These are phyloP conservation scores for Asbolus verrucosus DNA, from an alignment of 1,140 invertebrate genomes.

Conservation along the genomic window DNA sequence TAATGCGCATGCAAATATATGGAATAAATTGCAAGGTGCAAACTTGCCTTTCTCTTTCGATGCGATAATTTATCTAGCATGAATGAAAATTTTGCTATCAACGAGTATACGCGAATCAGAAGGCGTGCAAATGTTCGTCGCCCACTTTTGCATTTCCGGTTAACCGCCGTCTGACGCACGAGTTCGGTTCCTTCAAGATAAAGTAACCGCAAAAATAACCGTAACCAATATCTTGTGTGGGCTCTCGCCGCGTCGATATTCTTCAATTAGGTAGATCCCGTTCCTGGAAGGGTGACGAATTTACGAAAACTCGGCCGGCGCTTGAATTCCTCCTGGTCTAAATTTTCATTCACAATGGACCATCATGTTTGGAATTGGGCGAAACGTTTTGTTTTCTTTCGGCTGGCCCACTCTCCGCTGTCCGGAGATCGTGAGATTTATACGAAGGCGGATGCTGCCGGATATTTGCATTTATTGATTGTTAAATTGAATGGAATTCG, in stretches of 20 bases:
- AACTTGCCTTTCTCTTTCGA: conserved; percentile 55
- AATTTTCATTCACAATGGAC: conserved; percentile 4
- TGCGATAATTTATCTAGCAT: conserved; percentile 54
- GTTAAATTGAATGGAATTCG: conserved; percentile 36
- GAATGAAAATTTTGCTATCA: conserved; percentile 50
- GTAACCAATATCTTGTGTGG: background rate
- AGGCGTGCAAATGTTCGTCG: conserved; percentile 44
- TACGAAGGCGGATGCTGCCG: conserved; percentile 1
- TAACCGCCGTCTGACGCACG: conserved; percentile 27
- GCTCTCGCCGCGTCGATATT: no score
- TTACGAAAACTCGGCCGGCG: conserved; percentile 1
- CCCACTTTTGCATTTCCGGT: conserved; percentile 43
- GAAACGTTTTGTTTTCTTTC: conserved; percentile 5
- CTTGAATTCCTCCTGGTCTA: conserved; percentile 21
- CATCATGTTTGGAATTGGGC: conserved; percentile 20
- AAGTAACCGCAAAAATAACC: background rate
- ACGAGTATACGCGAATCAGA: conserved; percentile 34
- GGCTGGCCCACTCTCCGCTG: background rate
- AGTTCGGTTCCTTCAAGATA: conserved; percentile 1
- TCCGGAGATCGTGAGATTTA: background rate
- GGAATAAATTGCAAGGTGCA: conserved; percentile 54
- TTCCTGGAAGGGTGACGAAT: conserved; percentile 19
- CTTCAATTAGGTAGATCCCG: no score
- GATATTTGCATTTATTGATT: conserved; percentile 21
- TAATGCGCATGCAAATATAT: conserved; percentile 54